Percentiles rank a stretch among this genome's conserved stretches.
Evolutionary conservation across 2,888 invertebrate genomes (phyloP).

Genomic region (Acrobasis consociella): DNA sequence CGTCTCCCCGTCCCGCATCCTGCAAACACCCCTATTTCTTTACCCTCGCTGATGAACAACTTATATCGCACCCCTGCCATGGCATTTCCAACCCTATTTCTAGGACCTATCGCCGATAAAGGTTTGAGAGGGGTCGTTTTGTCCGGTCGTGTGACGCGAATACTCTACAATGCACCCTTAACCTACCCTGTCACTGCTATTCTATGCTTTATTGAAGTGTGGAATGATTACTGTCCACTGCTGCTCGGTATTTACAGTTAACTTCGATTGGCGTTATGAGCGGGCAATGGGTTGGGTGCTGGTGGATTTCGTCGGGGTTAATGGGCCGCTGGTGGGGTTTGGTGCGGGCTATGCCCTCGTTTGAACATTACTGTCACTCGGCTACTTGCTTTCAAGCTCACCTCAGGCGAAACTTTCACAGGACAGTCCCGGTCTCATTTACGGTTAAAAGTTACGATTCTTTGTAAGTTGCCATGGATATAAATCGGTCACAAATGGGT

Average conservation of each 20-base stretch:
- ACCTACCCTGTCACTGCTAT: conserved; percentile 63
- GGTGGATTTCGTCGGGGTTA: conserved; percentile 3
- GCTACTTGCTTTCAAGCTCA: conserved; percentile 49
- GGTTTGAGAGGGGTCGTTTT: conserved; percentile 27
- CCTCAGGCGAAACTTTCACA: conserved; percentile 47
- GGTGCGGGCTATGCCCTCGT: conserved; percentile 60
- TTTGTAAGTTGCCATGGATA: background rate
- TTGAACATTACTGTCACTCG: conserved; percentile 61
- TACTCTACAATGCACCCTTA: conserved; percentile 75
- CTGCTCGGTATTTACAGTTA: conserved; percentile 33
- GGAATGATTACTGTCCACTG: conserved; percentile 41
- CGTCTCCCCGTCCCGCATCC: conserved; percentile 64
- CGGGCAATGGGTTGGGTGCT: conserved; percentile 10
- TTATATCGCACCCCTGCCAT: conserved; percentile 38
- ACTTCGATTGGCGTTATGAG: conserved; percentile 23
- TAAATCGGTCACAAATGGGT: no score
- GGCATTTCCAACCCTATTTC: conserved; percentile 36
- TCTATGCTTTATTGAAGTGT: conserved; percentile 33
- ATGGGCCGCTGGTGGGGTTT: conserved; percentile 28
- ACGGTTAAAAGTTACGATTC: background rate
- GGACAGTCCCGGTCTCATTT: background rate
- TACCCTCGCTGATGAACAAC: conserved; percentile 52
- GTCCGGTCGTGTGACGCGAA: conserved; percentile 57
- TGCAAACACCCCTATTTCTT: conserved; percentile 75
- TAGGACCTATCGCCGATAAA: conserved; percentile 29